Evolutionary conservation across 1,140 invertebrate species (phyloP).

Genomic region (Drosophila watanabei): DNA sequence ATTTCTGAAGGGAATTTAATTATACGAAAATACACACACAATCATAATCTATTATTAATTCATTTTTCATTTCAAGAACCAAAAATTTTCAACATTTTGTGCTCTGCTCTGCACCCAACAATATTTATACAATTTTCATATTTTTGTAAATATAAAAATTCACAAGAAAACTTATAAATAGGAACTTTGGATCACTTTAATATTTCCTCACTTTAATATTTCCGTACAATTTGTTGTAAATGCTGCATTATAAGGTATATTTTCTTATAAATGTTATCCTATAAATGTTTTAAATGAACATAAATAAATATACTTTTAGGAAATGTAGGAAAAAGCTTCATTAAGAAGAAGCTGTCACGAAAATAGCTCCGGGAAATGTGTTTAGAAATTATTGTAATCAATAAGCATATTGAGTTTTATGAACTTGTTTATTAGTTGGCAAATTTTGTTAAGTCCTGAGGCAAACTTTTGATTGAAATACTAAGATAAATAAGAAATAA

Average conservation of each 20-base stretch:
- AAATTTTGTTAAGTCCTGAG: too few relatives aligned
- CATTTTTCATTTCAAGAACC: neutral
- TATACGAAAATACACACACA: neutral
- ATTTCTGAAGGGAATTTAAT: neutral
- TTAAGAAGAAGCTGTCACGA: too few relatives aligned
- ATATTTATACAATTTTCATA: neutral
- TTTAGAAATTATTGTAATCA: neutral
- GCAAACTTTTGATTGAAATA: neutral
- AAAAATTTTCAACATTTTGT: neutral
- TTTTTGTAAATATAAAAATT: neutral
- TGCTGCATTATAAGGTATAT: too few relatives aligned
- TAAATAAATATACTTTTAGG: neutral
- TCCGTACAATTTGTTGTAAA: too few relatives aligned
- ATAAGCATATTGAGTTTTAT: neutral
- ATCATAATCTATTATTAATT: slow-evolving; percentile 1
- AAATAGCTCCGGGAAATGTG: neutral
- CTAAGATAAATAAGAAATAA: neutral
- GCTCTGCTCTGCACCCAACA: neutral
- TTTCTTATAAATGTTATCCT: too few relatives aligned
- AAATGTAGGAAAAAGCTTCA: too few relatives aligned
- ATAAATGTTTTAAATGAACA: neutral
- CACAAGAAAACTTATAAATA: neutral
- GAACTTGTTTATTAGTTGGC: too few relatives aligned
- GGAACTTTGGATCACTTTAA: neutral
- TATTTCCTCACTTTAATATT: too few relatives aligned